Conservation (phyloP, 2,113 vertebrate species). For the Entomyzon cyanotis region DNA sequence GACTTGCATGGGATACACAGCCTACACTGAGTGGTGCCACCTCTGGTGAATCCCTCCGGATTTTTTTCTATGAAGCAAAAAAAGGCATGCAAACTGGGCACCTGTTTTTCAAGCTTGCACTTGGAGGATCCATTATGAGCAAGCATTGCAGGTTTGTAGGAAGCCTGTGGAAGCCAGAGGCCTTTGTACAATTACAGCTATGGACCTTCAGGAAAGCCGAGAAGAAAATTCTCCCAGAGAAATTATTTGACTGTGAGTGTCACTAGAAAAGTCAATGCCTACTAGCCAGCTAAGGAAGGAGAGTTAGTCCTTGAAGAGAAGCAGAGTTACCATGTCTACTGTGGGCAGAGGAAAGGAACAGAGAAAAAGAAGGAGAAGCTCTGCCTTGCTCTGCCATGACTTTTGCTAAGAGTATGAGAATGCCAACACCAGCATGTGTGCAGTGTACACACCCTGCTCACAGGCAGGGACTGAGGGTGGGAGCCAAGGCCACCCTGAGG, state of each 20-base stretch:
- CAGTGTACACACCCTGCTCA: background rate
- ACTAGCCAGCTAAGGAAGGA: background rate
- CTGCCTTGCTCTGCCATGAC: background rate
- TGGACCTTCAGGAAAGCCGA: background rate
- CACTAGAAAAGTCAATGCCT: background rate
- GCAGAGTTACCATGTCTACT: background rate
- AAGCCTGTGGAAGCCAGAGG: background rate
- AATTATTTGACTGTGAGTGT: background rate
- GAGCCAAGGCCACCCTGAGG: background rate
- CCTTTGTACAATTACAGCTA: background rate
- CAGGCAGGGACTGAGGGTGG: background rate
- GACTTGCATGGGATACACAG: background rate
- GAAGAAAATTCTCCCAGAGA: background rate
- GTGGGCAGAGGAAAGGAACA: background rate
- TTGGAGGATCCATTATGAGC: background rate
- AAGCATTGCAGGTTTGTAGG: background rate
- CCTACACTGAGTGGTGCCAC: background rate
- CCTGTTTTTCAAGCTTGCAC: background rate
- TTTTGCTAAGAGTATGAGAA: background rate
- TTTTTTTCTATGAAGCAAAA: background rate
- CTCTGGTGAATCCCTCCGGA: background rate
- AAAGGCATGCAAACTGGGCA: background rate
- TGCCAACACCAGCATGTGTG: background rate
- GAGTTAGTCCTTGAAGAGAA: background rate
- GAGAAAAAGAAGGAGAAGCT: background rate